These are phyloP conservation scores for Trididemnum nubilum DNA, from an alignment of 23 tunicate genomes.

Conservation along the genomic window DNA sequence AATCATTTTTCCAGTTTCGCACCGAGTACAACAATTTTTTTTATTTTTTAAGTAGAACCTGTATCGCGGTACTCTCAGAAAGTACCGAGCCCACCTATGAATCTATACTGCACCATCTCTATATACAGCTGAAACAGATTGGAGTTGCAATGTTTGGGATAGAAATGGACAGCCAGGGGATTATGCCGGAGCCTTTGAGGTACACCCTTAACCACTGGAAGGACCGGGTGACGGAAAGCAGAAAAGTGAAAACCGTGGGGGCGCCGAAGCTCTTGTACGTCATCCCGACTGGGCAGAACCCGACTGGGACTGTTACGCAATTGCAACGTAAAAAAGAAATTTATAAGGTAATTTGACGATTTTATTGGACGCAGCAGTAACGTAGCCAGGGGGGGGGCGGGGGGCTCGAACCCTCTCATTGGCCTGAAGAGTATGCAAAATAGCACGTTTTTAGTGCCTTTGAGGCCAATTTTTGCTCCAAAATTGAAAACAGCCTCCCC, in stretches of 20 bases:
- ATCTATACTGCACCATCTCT: too few species aligned
- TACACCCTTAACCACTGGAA: constrained; percentile 25
- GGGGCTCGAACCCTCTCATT: too few species aligned
- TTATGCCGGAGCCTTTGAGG: constrained; percentile 33
- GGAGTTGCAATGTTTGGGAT: constrained; percentile 24
- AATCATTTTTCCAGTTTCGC: too few species aligned
- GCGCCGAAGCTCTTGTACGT: constrained; percentile 54
- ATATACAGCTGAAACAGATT: constrained; percentile 6
- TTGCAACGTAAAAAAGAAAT: constrained; percentile 56
- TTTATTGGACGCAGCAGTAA: background rate
- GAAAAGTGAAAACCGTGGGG: background rate
- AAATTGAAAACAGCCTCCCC: too few species aligned
- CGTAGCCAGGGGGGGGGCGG: too few species aligned
- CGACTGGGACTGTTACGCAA: constrained; percentile 54
- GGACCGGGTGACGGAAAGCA: background rate
- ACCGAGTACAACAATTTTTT: too few species aligned
- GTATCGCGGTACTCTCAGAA: too few species aligned
- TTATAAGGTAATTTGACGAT: constrained; percentile 25
- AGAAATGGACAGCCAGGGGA: constrained; percentile 41
- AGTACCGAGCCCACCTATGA: too few species aligned
- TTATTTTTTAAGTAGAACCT: too few species aligned
- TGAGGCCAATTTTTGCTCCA: too few species aligned
- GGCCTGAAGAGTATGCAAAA: too few species aligned
- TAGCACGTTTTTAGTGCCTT: too few species aligned
- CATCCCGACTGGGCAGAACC: constrained; percentile 76